Percentiles rank a stretch among this genome's conserved stretches.
Evolutionary conservation across 2,797 vertebrate genomes (phyloP).

Genomic region (Phalanger gymnotis): DNA sequence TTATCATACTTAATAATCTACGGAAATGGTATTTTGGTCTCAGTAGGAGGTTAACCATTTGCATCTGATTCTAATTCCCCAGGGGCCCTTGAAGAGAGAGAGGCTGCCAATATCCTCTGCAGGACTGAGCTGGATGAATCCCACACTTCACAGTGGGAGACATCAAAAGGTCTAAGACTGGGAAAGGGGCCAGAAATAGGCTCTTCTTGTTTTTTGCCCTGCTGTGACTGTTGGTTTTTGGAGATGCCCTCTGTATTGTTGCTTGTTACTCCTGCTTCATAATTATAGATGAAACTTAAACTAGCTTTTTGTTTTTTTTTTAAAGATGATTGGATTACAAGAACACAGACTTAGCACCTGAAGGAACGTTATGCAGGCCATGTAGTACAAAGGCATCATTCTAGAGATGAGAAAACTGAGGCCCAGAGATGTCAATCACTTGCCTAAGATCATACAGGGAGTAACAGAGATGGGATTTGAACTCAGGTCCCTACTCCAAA

Average conservation of each 20-base stretch:
- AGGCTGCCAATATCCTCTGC: slow-evolving; percentile 45
- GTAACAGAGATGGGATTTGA: neutral
- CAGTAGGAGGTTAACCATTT: slow-evolving; percentile 69
- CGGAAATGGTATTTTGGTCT: slow-evolving; percentile 46
- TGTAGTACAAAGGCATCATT: neutral
- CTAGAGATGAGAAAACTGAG: neutral
- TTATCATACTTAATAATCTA: slow-evolving; percentile 66
- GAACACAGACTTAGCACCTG: neutral
- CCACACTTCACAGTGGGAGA: neutral
- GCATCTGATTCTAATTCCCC: slow-evolving; percentile 50
- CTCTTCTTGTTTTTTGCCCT: neutral
- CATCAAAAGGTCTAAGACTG: slow-evolving; percentile 22
- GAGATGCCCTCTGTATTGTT: neutral
- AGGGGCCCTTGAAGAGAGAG: slow-evolving; percentile 34
- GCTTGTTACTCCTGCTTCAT: neutral
- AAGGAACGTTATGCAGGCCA: neutral
- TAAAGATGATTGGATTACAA: neutral
- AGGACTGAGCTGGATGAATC: slow-evolving; percentile 18
- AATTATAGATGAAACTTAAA: neutral
- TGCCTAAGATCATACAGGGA: neutral
- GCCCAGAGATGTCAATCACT: neutral
- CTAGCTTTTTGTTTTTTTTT: neutral
- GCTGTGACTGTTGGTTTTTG: neutral
- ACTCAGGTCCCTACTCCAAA: neutral
- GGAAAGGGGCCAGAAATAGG: slow-evolving; percentile 24